Evolutionary conservation across 2,797 vertebrate genomes (phyloP), one percentile per base, ranked within the genome.

Genomic region (Lepus oiostolus): DNA sequence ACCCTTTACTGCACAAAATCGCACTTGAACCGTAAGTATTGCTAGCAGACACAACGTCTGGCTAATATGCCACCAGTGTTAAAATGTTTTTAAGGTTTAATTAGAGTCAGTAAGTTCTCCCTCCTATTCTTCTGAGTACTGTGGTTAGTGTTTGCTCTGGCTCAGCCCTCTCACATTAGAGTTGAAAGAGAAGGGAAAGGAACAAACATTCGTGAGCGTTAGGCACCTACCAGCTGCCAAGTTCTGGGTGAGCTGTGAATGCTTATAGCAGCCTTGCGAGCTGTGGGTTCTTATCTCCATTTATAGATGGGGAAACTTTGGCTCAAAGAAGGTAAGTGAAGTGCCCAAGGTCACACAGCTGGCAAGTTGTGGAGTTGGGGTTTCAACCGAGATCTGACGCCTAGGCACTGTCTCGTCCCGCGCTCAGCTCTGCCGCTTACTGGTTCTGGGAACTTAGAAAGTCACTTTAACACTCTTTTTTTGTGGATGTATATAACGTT

Each of bases 21-120:
- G 96, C 70, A 38, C 77, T 87, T 90, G 87, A 94, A 38, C 91
- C 9, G 5, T 97, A 95, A 96, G 95, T 96, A 72, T 80, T 97
- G 60, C 92, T 93, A 87, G 82, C 90, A 47, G 85, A 68, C 7
- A 47, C 70, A 71, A 35, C 42, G 65, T 97, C 97, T 93, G 81
- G n/a, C 76, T 95, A 94, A 83, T 52, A 93, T 7, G 35, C 72
- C 79, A n/a, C 0, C 7, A 30, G 2, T 80, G 22, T 24, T 91
- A 75, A 96, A 91, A 85, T 91, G 50, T 75, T 97, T 96, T 96
- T 94, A 2, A 95, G 96, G 93, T 76, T 42, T 89, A 17, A 63
- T 94, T 94, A 97, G 22, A 84, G 91, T 26, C 42, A 30, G 38
- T 92, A 50, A 91, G 75, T 92, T 93, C 93, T 95, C 65, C 77